phyloP scores from a whole-genome alignment of 2,797 vertebrate genomes.

The Fratercula arctica region DNA sequence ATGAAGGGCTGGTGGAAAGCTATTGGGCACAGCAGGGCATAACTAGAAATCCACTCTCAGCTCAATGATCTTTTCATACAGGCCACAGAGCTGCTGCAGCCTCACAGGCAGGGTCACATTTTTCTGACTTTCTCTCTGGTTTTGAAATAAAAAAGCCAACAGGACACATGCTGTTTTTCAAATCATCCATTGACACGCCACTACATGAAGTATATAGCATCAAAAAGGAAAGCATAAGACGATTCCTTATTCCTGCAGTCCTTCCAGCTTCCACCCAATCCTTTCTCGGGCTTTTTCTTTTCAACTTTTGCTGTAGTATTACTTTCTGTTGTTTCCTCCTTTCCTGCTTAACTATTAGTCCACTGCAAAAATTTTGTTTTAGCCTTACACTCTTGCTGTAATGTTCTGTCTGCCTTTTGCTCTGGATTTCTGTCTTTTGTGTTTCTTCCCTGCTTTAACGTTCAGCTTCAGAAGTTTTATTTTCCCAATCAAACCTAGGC shows the following conservation, averaged over 20 bases:
- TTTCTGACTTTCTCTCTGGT: background rate
- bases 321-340: background rate
- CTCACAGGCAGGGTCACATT: background rate
- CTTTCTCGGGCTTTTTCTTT: background rate
- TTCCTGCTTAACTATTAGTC: background rate
- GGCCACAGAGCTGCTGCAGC: background rate
- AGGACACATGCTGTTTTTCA: background rate
- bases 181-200: background rate
- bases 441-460: background rate
- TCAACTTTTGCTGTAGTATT: background rate
- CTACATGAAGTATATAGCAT: background rate
- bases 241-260: background rate
- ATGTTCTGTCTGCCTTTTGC: background rate
- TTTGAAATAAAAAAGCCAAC: background rate
- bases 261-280: background rate
- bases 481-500: background rate
- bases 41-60: background rate
- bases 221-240: background rate
- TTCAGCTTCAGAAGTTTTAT: background rate
- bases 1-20: background rate
- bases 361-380: background rate
- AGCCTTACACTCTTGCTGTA: background rate
- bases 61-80: background rate
- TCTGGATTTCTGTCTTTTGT: background rate
- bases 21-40: conserved; percentile 25